These are phyloP conservation scores for Numida meleagris DNA, from an alignment of 2,113 vertebrate genomes.

Conservation along the genomic window DNA sequence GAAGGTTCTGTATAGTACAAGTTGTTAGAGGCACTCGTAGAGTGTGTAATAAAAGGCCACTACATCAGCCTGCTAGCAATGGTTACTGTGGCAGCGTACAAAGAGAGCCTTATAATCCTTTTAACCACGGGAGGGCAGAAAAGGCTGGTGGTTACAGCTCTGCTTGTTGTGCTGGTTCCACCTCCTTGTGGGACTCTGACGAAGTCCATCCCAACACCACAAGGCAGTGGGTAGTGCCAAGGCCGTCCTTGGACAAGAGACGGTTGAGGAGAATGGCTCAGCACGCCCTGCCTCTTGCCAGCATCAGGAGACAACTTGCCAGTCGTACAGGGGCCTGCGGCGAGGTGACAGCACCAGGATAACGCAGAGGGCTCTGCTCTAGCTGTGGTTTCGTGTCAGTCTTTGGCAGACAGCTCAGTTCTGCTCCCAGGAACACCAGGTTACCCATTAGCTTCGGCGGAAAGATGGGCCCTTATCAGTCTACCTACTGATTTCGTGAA, in stretches of 20 bases:
- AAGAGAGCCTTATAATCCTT: constrained; percentile 44
- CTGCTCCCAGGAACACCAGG: not conserved
- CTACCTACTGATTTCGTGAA: not conserved
- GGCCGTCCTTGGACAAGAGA: not conserved
- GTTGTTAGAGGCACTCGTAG: constrained; percentile 82
- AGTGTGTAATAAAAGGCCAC: constrained; percentile 80
- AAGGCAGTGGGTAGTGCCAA: not conserved
- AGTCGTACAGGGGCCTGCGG: not conserved
- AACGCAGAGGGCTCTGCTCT: not conserved
- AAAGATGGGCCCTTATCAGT: not conserved
- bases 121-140: constrained; percentile 54
- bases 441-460: rapidly evolving
- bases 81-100: not conserved
- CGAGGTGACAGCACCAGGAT: not conserved
- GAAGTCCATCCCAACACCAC: not conserved
- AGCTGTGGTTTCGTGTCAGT: rapidly evolving
- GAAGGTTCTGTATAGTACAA: constrained; percentile 64
- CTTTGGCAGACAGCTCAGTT: not conserved
- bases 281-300: not conserved
- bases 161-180: not conserved
- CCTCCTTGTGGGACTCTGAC: not conserved
- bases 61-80: constrained; percentile 30
- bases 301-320: rapidly evolving
- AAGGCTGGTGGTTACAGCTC: constrained; percentile 42
- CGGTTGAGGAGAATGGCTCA: rapidly evolving